Conservation (phyloP, 2,888 invertebrate genomes). For the Andricus curvator region DNA sequence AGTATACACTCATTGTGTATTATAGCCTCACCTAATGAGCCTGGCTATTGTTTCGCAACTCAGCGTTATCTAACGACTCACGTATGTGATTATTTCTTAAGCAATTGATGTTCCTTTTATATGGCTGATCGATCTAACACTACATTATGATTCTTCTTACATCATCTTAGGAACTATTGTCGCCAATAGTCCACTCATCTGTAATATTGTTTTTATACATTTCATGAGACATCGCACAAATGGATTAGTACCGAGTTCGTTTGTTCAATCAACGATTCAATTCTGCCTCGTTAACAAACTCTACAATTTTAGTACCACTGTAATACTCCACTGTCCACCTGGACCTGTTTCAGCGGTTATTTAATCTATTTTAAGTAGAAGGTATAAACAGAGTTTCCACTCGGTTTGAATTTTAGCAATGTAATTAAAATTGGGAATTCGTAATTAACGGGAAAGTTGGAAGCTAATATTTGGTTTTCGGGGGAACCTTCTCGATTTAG, state of each 20-base stretch:
- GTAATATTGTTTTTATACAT: neutral
- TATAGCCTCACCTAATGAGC: conserved; percentile 24
- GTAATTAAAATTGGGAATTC: neutral
- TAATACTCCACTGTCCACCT: neutral
- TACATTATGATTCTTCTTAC: neutral
- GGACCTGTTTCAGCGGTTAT: neutral
- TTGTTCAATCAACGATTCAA: neutral
- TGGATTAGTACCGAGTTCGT: neutral
- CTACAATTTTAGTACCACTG: neutral
- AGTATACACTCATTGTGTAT: neutral
- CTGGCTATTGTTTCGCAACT: conserved; percentile 32
- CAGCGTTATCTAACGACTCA: conserved; percentile 17
- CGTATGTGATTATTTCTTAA: conserved; percentile 16
- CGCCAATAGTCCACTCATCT: neutral
- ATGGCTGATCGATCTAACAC: neutral
- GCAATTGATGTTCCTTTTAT: conserved; percentile 27
- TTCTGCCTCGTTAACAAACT: neutral
- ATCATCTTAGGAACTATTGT: conserved; percentile 12
- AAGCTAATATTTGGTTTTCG: neutral
- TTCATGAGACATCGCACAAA: conserved; percentile 6
- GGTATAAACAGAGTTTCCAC: neutral
- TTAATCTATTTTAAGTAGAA: neutral
- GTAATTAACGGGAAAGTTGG: neutral
- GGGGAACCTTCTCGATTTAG: neutral
- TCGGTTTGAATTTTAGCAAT: neutral